These are phyloP conservation scores for Ecliptopera silaceata DNA, from an alignment of 2,888 invertebrate genomes.

Conservation along the genomic window DNA sequence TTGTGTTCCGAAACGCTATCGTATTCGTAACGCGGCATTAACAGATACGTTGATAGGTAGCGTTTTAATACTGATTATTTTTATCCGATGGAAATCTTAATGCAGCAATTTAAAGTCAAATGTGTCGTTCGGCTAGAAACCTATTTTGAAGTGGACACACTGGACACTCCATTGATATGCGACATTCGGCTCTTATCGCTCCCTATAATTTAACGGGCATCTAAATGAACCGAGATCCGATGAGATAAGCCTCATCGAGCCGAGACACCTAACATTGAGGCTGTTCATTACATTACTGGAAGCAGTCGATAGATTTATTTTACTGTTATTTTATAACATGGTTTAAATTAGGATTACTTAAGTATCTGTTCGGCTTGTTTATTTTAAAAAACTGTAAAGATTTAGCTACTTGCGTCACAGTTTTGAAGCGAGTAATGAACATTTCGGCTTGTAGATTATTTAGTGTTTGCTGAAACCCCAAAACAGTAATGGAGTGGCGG, in stretches of 20 bases:
- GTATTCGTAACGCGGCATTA: constrained; percentile 20
- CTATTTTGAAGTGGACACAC: constrained; percentile 55
- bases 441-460: constrained; percentile 52
- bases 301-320: constrained; percentile 62
- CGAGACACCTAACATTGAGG: constrained; percentile 65
- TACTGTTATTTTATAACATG: constrained; percentile 53
- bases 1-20: constrained; percentile 61
- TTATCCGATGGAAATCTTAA: constrained; percentile 68
- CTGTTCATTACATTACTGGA: constrained; percentile 70
- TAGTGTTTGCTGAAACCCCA: constrained; percentile 52
- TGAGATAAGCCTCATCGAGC: constrained; percentile 76
- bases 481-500: constrained; percentile 57
- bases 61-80: constrained; percentile 55
- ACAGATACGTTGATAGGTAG: constrained; percentile 42
- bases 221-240: constrained; percentile 79
- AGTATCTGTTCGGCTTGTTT: not conserved
- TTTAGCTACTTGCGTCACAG: constrained; percentile 2
- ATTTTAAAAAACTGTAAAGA: constrained; percentile 12
- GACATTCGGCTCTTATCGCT: constrained; percentile 69
- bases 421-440: constrained; percentile 2
- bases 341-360: constrained; percentile 39
- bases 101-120: constrained; percentile 65
- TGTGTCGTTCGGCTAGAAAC: constrained; percentile 63
- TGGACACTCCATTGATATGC: constrained; percentile 70
- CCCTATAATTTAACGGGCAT: constrained; percentile 77